Evolutionary conservation across 2,797 vertebrate species (phyloP), one percentile per base, ranked within the genome.

Genomic region (Thamnophis elegans): DNA sequence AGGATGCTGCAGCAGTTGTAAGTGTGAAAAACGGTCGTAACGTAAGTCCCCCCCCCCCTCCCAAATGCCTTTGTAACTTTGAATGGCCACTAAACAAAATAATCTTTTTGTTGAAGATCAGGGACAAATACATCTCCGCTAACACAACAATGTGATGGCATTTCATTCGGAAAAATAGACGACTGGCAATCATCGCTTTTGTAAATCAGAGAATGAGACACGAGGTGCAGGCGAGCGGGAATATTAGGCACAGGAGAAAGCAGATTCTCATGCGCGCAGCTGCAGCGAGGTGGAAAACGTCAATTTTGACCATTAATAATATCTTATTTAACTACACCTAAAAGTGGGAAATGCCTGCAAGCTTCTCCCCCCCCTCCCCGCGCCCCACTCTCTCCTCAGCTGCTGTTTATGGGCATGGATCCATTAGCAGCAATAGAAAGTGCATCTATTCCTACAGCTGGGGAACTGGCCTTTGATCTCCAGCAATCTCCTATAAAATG

Each of bases 401-500:
- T 73, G 88, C 68, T 60, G 82, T 53, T 53, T n/a, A 90, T 1
- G n/a, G n/a, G 1, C 91, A 28, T 1, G 68, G 85, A 32, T 93
- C 93, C 91, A 92, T 87, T 91, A 55, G 87, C 1, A 1, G 25
- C 59, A 89, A 90, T 42, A 92, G 5, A 12, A 12, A 92, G 22
- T 78, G 59, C 4, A 36, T 3, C 68, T 9, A 55, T 28, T 91
- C 94, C 93, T 93, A 86, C 56, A 89, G n/a, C 32, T 94, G 89
- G 94, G 94, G n/a, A 96, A 94, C 93, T 92, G 62, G 28, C 92
- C 60, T 85, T 91, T 94, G 92, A 94, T 94, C 95, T 94, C 89
- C 95, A 93, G 85, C 85, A 92, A 94, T 93, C 62, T 93, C 92
- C 95, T 92, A 92, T 93, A 91, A 92, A 96, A 95, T 47, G 32